Base-by-base conservation (phyloP, 1,140 invertebrate species). In the Heterodera schachtii region DNA sequence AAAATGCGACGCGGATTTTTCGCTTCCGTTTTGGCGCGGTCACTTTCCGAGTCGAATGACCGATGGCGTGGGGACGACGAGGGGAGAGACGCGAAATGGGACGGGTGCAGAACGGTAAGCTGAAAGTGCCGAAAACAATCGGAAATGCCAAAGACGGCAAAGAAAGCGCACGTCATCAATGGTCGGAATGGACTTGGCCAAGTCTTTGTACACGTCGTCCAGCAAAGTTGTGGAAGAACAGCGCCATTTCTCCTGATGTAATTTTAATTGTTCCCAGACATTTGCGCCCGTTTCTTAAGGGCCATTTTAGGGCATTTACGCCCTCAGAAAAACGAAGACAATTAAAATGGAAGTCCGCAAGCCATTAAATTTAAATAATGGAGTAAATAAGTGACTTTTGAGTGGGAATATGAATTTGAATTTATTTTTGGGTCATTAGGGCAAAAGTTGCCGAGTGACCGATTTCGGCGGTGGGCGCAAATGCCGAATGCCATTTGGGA, bases 181-280 rank as follows among this genome's bases (percentile, higher is more conserved):
- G 7, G 87, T 90, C n/a, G 89, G 87, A 69, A 89, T 89, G 7
- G 77, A 81, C 60, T 87, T 86, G 44, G 84, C 82, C 43, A 89
- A 60, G 75, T 89, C 87, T 41, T 88, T 84, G 82, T 89, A 89
- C 31, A 89, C 79, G 46, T 75, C 78, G 67, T 89, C 87, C 21
- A 89, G 73, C 46, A 89, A 79, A 57, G 81, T 87, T 19, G 87
- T 89, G 3, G 89, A 90, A 3, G 88, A 88, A 79, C 73, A 76
- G 41, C 87, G 77, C 87, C 87, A 89, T 80, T 82, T 83, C 19
- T 89, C 81, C 75, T 87, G 84, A 47, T 31, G 31, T 31, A 31
- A 31, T 31, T 31, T 31, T 31, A 31, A 31, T 31, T 31, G 31
- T 31, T 1, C 31, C 31, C 31, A 0, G 31, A 31, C 31, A 31